Percentiles rank a stretch among this genome's conserved stretches.
These are phyloP conservation scores for Sarcophaga subvicina DNA, from an alignment of 2,888 invertebrate species.

Conservation along the genomic window DNA sequence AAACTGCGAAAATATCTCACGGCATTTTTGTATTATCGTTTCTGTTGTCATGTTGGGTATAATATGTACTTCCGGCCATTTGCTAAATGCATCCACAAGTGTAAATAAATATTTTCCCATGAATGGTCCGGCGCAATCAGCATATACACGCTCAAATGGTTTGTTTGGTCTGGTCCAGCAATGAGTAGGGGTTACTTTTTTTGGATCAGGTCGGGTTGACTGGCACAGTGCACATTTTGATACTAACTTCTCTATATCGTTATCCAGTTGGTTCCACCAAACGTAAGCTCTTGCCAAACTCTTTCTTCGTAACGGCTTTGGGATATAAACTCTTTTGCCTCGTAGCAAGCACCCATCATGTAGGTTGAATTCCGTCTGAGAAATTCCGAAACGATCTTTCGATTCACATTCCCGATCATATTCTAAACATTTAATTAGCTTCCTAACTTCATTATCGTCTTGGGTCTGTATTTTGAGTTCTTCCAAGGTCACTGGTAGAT, in stretches of 20 bases:
- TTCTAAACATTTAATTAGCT: constrained; percentile 36
- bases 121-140: no score
- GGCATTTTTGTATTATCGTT: constrained; percentile 62
- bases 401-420: constrained; percentile 49
- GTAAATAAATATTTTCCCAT: constrained; percentile 56
- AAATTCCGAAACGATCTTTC: constrained; percentile 50
- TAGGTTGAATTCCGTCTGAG: constrained; percentile 29
- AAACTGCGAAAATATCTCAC: constrained; percentile 65
- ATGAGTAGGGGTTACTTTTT: constrained; percentile 43
- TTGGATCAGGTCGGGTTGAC: constrained; percentile 36
- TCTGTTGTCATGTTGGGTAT: constrained; percentile 66
- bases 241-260: constrained; percentile 61
- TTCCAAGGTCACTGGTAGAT: constrained; percentile 57
- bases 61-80: constrained; percentile 71
- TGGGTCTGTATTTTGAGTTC: constrained; percentile 47
- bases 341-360: constrained; percentile 65
- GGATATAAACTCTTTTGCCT: constrained; percentile 66
- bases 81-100: constrained; percentile 66
- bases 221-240: constrained; percentile 64
- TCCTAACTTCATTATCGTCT: constrained; percentile 41
- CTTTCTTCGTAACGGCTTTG: constrained; percentile 50
- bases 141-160: neutral
- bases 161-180: constrained; percentile 49
- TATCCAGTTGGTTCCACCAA: constrained; percentile 65
- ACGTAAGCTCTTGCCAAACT: constrained; percentile 70